phyloP scores from a whole-genome alignment of 1,140 invertebrate species.

The Drosophila willistoni region DNA sequence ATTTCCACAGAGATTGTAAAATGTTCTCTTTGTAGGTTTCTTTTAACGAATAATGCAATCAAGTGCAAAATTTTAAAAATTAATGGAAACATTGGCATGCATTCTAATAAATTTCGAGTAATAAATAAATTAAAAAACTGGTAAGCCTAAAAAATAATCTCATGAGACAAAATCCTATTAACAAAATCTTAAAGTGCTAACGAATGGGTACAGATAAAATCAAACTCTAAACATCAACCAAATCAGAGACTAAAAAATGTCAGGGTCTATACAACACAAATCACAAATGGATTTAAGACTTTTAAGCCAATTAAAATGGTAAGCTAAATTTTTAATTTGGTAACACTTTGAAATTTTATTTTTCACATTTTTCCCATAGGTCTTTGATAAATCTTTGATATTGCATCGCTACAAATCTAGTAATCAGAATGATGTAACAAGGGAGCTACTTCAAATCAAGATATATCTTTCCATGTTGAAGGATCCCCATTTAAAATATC shows the following conservation, averaged over 20 bases:
- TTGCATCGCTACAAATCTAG: background rate
- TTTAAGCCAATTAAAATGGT: background rate
- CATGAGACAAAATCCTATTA: background rate
- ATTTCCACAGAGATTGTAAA: background rate
- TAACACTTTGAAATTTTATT: background rate
- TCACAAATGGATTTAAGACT: background rate
- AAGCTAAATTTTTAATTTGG: background rate
- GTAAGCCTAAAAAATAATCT: slow-evolving; percentile 17
- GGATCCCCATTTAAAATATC: slow-evolving; percentile 2
- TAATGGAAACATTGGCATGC: slow-evolving; percentile 41
- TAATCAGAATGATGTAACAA: background rate
- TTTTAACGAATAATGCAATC: background rate
- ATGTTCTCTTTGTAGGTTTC: slow-evolving; percentile 20
- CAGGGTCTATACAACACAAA: background rate
- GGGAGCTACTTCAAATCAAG: background rate
- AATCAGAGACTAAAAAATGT: background rate
- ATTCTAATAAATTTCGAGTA: slow-evolving; percentile 44
- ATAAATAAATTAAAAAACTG: slow-evolving; percentile 31
- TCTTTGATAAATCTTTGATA: background rate
- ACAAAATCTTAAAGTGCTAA: background rate
- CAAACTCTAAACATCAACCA: background rate
- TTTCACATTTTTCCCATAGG: background rate
- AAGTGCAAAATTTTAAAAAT: slow-evolving; percentile 26
- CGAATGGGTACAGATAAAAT: background rate
- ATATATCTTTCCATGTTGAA: background rate